These are phyloP conservation scores for Platyscapa corneri DNA, from an alignment of 1,140 invertebrate genomes.

Conservation along the genomic window DNA sequence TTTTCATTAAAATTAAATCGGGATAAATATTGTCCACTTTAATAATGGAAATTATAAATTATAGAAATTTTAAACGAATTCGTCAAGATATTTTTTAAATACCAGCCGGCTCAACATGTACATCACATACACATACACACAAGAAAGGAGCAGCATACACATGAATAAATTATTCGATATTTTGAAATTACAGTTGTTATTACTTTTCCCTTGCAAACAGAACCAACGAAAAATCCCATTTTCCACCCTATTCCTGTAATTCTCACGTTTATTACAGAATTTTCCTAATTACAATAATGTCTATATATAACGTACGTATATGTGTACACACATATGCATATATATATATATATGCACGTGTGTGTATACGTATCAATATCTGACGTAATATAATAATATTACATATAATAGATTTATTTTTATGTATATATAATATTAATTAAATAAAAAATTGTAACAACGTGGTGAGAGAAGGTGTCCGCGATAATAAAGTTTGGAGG, in stretches of 20 bases:
- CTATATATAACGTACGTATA: conserved; percentile 54
- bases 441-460: conserved; percentile 71
- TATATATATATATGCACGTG: conserved; percentile 59
- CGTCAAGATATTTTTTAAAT: conserved; percentile 23
- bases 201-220: background rate
- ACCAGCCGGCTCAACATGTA: conserved; percentile 38
- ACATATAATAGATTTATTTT: background rate
- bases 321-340: background rate
- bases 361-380: conserved; percentile 59
- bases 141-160: conserved; percentile 27
- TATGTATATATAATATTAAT: conserved; percentile 62
- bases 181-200: conserved; percentile 34
- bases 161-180: conserved; percentile 52
- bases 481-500: background rate
- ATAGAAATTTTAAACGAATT: conserved; percentile 39
- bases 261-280: conserved; percentile 59
- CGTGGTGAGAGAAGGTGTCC: conserved; percentile 54
- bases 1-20: conserved; percentile 20
- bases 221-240: background rate
- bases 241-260: conserved; percentile 50
- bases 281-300: conserved; percentile 60
- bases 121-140: conserved; percentile 20
- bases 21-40: conserved; percentile 10
- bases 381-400: conserved; percentile 61
- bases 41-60: conserved; percentile 40